phyloP scores from a whole-genome alignment of 2,797 vertebrate species.

The Cossypha dichroa region DNA sequence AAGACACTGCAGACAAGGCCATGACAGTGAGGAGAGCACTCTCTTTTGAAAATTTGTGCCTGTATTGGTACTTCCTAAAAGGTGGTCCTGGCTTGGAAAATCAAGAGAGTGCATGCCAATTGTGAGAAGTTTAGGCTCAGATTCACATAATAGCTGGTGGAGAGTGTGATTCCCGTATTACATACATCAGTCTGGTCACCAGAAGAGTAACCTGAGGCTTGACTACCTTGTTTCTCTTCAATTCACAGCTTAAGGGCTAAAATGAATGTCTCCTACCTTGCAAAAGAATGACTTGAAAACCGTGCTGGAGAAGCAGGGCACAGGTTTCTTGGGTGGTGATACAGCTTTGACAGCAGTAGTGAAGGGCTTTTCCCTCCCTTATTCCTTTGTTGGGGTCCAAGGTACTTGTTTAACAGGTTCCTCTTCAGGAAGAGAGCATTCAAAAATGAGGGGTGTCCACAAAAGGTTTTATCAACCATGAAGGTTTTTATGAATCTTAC shows the following conservation, averaged over 20 bases:
- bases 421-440: neutral
- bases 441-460: neutral
- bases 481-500: neutral
- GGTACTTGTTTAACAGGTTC: neutral
- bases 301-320: neutral
- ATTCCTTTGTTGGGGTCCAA: neutral
- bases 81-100: neutral
- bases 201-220: neutral
- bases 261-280: neutral
- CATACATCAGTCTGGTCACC: neutral
- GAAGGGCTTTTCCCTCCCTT: neutral
- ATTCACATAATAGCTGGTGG: neutral
- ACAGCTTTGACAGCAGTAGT: neutral
- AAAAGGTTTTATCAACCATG: neutral
- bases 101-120: neutral
- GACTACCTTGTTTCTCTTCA: neutral
- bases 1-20: neutral
- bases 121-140: neutral
- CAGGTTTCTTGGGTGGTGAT: neutral
- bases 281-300: neutral
- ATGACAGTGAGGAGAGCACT: neutral
- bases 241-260: neutral
- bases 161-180: neutral
- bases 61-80: neutral
- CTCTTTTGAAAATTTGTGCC: neutral